Percentiles rank a stretch among this genome's conserved stretches.
Conservation (phyloP, 2,113 vertebrate genomes). For the Ginglymostoma cirratum region DNA sequence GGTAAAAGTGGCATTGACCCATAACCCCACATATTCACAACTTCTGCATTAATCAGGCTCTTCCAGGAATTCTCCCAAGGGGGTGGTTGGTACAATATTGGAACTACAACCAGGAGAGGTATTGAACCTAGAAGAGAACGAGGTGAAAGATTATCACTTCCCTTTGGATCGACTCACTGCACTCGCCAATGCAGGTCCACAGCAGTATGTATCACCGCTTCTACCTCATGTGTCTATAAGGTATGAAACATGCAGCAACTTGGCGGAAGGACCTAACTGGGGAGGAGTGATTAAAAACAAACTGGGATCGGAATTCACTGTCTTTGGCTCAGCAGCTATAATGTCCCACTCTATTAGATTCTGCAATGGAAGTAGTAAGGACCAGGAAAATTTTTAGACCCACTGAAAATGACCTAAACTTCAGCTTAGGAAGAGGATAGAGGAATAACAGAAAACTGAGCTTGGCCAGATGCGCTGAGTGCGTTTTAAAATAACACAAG, state of each 20-base stretch:
- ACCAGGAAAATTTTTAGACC: neutral
- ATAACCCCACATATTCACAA: neutral
- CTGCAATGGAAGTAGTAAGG: too few species aligned
- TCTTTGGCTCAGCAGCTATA: neutral
- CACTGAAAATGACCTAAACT: neutral
- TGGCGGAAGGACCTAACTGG: neutral
- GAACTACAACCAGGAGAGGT: neutral
- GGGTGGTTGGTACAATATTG: neutral
- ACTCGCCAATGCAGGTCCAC: neutral
- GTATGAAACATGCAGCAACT: neutral
- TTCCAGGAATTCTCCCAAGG: neutral
- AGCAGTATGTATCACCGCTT: neutral
- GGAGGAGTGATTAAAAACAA: too few species aligned
- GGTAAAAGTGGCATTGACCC: neutral
- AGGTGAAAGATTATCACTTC: neutral
- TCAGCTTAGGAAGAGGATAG: neutral
- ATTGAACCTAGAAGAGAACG: neutral
- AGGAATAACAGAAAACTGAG: neutral
- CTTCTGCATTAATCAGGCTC: neutral
- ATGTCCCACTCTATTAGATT: neutral
- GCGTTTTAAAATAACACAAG: too few species aligned
- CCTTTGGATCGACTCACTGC: neutral
- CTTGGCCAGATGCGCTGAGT: neutral
- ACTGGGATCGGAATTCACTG: neutral
- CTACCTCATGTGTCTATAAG: too few species aligned